A percentile compares a stretch with the other conserved stretches of the same genome.
phyloP scores from a whole-genome alignment of 2,888 invertebrate genomes.

The Lamellibrachia satsuma region DNA sequence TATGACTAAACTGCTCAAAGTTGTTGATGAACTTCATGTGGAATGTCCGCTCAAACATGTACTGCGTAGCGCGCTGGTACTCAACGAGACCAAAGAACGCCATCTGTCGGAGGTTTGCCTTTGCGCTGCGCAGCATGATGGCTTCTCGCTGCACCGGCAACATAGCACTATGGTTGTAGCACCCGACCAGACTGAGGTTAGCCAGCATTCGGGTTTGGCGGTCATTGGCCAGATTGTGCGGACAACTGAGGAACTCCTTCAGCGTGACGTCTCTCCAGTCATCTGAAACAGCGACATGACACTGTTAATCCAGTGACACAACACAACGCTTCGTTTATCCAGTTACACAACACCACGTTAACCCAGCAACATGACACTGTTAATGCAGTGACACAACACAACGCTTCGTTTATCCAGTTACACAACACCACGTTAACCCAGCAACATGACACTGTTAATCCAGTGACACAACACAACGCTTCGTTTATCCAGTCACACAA shows the following conservation, averaged over 20 bases:
- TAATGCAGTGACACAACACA: neutral
- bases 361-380: neutral
- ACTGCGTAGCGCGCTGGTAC: conserved; percentile 77
- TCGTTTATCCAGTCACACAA: neutral
- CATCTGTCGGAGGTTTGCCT: conserved; percentile 89
- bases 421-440: neutral
- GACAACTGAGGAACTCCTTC: conserved; percentile 89
- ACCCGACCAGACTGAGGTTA: conserved; percentile 91
- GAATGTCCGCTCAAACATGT: conserved; percentile 59
- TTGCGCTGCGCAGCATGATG: conserved; percentile 78
- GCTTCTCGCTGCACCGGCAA: conserved; percentile 44
- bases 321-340: neutral
- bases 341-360: neutral
- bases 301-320: neutral
- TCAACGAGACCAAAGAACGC: conserved; percentile 98
- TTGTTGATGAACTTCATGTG: conserved; percentile 47
- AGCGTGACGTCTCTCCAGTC: conserved; percentile 80
- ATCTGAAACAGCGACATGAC: neutral
- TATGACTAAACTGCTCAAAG: conserved; percentile 86
- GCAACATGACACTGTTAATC: neutral
- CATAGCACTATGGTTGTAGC: conserved; percentile 78
- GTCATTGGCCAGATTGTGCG: conserved; percentile 93
- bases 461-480: neutral
- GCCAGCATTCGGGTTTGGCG: conserved; percentile 97
- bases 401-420: neutral